A percentile compares a stretch with the other conserved stretches of the same genome.
These are phyloP conservation scores for Hiodon tergisus DNA, from an alignment of 2,113 vertebrate genomes.

Conservation along the genomic window DNA sequence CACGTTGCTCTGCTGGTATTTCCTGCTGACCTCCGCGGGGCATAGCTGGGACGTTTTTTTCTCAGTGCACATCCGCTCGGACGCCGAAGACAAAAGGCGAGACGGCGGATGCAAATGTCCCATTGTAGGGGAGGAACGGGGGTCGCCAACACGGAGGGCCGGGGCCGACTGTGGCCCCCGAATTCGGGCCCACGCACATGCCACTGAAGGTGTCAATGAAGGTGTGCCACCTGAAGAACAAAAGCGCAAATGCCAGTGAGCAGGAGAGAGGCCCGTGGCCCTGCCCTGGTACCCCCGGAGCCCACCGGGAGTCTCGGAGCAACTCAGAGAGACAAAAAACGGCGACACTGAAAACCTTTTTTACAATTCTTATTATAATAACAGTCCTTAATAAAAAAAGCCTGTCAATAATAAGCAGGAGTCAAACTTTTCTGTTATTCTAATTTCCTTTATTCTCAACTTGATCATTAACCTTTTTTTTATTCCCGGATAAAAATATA, in stretches of 20 bases:
- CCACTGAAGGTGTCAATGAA: not conserved
- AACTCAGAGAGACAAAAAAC: constrained; percentile 42
- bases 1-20: constrained; percentile 75
- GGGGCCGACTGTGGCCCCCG: constrained; percentile 49
- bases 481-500: constrained; percentile 14
- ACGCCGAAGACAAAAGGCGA: constrained; percentile 45
- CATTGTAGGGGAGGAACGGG: constrained; percentile 44
- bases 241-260: constrained; percentile 59
- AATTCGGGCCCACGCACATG: constrained; percentile 50
- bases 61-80: constrained; percentile 43
- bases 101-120: constrained; percentile 57
- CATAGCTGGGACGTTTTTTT: constrained; percentile 79
- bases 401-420: constrained; percentile 24
- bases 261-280: constrained; percentile 40
- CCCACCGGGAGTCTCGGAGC: constrained; percentile 37
- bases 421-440: constrained; percentile 25
- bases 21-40: constrained; percentile 79
- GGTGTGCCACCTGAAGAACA: constrained; percentile 47
- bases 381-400: constrained; percentile 40
- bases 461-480: constrained; percentile 19
- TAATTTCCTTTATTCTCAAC: constrained; percentile 4
- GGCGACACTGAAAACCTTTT: constrained; percentile 35
- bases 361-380: constrained; percentile 39
- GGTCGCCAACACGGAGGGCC: constrained; percentile 60
- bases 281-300: constrained; percentile 35